phyloP scores from a whole-genome alignment of 2,888 invertebrate genomes.

The Eupithecia inturbata region DNA sequence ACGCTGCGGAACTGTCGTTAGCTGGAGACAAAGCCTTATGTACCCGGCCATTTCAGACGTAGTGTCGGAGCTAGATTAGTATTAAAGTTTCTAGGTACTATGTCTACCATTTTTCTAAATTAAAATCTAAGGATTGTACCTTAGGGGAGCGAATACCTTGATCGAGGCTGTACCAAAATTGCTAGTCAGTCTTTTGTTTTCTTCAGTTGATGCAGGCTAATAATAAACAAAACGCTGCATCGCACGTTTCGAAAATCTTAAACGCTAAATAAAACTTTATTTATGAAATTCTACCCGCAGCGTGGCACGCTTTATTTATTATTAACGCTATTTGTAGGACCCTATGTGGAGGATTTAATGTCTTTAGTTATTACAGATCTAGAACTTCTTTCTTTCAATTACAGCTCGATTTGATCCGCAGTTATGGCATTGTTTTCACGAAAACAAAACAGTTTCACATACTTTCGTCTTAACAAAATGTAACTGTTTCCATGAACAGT shows the following conservation, averaged over 20 bases:
- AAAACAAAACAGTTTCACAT: neutral
- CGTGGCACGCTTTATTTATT: neutral
- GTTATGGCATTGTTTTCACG: neutral
- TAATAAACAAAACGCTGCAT: neutral
- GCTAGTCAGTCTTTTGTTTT: neutral
- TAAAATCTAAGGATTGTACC: too few relatives aligned
- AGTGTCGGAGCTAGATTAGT: constrained; percentile 47
- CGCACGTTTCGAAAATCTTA: neutral
- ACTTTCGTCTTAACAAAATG: neutral
- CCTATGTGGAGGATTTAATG: too few relatives aligned
- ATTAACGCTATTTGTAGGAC: too few relatives aligned
- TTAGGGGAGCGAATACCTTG: too few relatives aligned
- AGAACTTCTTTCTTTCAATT: neutral
- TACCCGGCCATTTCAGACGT: constrained; percentile 69
- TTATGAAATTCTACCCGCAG: neutral
- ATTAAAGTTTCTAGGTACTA: neutral
- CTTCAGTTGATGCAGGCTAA: neutral
- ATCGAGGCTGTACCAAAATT: neutral
- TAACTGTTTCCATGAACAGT: neutral
- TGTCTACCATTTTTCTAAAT: neutral
- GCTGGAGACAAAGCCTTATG: constrained; percentile 75
- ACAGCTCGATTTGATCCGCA: neutral
- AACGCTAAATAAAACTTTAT: neutral
- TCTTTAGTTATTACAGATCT: neutral
- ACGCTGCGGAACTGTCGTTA: constrained; percentile 76